Evolutionary conservation across 2,888 invertebrate species (phyloP), one percentile per base, ranked within the genome.

Genomic region (Drosophila dives): DNA sequence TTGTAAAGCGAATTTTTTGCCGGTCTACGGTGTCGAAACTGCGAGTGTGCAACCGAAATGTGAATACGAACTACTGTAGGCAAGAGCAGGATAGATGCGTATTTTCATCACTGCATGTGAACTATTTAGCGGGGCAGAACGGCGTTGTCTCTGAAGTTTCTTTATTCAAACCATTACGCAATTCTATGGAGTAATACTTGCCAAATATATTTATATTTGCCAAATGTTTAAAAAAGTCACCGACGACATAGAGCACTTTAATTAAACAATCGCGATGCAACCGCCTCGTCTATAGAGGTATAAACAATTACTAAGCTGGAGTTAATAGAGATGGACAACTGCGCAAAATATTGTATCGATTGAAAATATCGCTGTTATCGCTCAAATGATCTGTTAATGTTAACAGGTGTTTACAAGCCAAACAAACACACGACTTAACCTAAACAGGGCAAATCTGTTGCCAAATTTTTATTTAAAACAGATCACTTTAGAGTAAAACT

Each of bases 241-340:
- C 8, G 56, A 1, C 38, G 48, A 50, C 38, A 75, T 10, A 11
- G 38, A 32, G 4, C 36, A 29, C 26, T 45, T 23, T 61, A 50
- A 72, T 42, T n/a, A 48, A 51, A 34, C 20, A 45, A 11, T 42
- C 61, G 29, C 36, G 49, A 33, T 29, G 8, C 51, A 53, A 49
- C 48, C 56, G 49, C 42, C 60, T 63, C 64, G 54, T 65, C 50
- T 2, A 54, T 11, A 33, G 56, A 53, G 48, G 67, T 73, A 72
- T 55, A 60, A 78, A 62, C 59, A 63, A 78, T 72, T 56, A 74
- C 75, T 61, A 77, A 78, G 51, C 63, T 40, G 23, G 29, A 34
- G n/a, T 75, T 64, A 55, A 59, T 56, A 59, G 79, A 32, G 70
- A 59, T 77, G 77, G 7, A 15, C 69, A 53, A 34, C 20, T n/a